These are phyloP conservation scores for Nyctibius grandis DNA, from an alignment of 2,797 vertebrate genomes.

Conservation along the genomic window DNA sequence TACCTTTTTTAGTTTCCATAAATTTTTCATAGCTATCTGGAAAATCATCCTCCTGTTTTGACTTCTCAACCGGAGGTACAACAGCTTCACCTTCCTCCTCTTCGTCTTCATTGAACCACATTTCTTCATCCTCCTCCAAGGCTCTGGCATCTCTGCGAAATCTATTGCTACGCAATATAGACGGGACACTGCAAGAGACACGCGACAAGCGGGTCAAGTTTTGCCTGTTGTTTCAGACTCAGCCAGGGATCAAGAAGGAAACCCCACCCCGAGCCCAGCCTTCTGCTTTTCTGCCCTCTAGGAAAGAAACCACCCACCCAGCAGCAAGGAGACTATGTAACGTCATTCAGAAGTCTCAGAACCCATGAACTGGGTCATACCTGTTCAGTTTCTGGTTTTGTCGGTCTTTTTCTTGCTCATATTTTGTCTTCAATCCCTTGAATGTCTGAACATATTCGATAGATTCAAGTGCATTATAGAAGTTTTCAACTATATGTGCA, in stretches of 20 bases:
- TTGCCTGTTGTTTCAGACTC: background rate
- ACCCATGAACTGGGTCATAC: conserved; percentile 60
- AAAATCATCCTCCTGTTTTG: conserved; percentile 92
- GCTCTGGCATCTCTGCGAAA: conserved; percentile 91
- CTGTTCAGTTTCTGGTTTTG: conserved; percentile 95
- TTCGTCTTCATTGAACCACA: conserved; percentile 98
- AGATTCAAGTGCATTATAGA: conserved; percentile 97
- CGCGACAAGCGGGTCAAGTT: background rate
- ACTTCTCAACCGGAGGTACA: conserved; percentile 84
- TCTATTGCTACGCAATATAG: conserved; percentile 82
- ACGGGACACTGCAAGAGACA: conserved; percentile 78
- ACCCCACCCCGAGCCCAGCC: background rate
- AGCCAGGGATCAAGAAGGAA: background rate
- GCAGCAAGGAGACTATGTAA: background rate
- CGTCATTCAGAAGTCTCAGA: background rate
- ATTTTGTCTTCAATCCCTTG: conserved; percentile 96
- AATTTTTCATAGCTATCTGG: conserved; percentile 97
- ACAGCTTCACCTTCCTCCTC: conserved; percentile 91
- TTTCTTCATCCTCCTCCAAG: conserved; percentile 93
- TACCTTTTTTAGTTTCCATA: conserved; percentile 99
- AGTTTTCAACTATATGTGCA: conserved; percentile 98
- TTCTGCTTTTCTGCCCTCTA: background rate
- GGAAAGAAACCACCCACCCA: background rate
- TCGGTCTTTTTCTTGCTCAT: conserved; percentile 95
- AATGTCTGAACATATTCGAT: conserved; percentile 99